Conservation (phyloP, 2,113 vertebrate species). For the Lepisosteus osseus region DNA sequence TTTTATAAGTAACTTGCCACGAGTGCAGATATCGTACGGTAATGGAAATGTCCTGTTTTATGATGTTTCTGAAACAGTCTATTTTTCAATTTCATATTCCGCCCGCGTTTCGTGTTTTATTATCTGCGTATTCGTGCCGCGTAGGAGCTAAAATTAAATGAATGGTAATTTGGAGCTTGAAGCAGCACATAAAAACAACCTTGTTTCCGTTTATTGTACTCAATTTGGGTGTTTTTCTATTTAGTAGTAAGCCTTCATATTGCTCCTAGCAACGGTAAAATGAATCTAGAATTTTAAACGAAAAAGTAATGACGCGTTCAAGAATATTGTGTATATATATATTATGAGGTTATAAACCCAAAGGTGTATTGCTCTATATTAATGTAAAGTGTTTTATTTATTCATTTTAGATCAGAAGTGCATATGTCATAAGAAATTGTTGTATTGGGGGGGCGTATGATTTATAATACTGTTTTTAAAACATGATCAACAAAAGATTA, state of each 20-base stretch:
- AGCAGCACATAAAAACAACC: background rate
- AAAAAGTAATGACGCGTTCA: slow-evolving; percentile 7
- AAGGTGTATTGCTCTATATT: background rate
- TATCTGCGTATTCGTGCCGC: background rate
- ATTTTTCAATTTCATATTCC: background rate
- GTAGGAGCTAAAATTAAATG: background rate
- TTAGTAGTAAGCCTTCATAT: background rate
- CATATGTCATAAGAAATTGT: too few relatives aligned
- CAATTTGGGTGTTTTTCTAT: slow-evolving; percentile 3
- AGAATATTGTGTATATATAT: background rate
- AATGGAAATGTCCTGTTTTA: too few relatives aligned
- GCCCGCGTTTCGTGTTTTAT: background rate
- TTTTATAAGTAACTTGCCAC: too few relatives aligned
- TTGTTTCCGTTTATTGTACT: background rate
- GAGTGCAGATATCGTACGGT: too few relatives aligned
- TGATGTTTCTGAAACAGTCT: background rate
- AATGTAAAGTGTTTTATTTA: background rate
- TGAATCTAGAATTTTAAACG: slow-evolving; percentile 1
- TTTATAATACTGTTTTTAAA: too few relatives aligned
- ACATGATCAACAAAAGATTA: too few relatives aligned
- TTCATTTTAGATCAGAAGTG: background rate
- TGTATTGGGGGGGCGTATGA: too few relatives aligned
- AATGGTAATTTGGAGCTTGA: background rate
- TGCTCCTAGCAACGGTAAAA: background rate
- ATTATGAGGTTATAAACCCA: background rate